Percentiles rank a stretch among this genome's conserved stretches.
Evolutionary conservation across 1,140 invertebrate species (phyloP).

Genomic region (Cydia pomonella): DNA sequence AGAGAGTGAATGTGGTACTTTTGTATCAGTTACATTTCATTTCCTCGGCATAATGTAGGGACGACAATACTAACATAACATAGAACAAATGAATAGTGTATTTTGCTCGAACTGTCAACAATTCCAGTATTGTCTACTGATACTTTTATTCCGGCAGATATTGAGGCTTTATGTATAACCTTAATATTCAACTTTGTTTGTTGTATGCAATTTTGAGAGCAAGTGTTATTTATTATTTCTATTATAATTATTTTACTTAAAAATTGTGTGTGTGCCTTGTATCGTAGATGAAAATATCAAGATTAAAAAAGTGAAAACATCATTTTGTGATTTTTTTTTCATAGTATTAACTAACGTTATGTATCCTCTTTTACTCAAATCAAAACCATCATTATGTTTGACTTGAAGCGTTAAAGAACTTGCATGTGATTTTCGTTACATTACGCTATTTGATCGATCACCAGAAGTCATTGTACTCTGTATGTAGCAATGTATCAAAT

Average conservation of each 20-base stretch:
- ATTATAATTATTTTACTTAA: conserved; percentile 77
- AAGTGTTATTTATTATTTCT: conserved; percentile 75
- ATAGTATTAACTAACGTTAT: no score
- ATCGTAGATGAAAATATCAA: conserved; percentile 82
- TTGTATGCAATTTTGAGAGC: conserved; percentile 62
- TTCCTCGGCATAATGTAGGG: conserved; percentile 38
- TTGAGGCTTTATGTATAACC: conserved; percentile 64
- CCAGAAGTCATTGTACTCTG: no score
- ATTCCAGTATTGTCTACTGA: conserved; percentile 45
- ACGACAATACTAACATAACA: conserved; percentile 45
- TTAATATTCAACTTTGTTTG: conserved; percentile 56
- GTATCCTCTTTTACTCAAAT: background rate
- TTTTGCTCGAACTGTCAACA: conserved; percentile 45
- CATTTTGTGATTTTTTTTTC: conserved; percentile 49
- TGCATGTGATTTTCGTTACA: no score
- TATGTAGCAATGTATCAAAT: no score
- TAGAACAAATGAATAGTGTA: conserved; percentile 33
- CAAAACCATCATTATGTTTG: background rate
- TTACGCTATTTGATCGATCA: no score
- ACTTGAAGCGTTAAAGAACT: no score
- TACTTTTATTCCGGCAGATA: conserved; percentile 65
- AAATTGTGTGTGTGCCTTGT: conserved; percentile 82
- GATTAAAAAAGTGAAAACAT: conserved; percentile 80
- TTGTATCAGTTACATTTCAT: conserved; percentile 51
- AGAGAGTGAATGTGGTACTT: conserved; percentile 71